Evolutionary conservation across 1,140 invertebrate genomes (phyloP).

Genomic region (Drosophila bifasciata): DNA sequence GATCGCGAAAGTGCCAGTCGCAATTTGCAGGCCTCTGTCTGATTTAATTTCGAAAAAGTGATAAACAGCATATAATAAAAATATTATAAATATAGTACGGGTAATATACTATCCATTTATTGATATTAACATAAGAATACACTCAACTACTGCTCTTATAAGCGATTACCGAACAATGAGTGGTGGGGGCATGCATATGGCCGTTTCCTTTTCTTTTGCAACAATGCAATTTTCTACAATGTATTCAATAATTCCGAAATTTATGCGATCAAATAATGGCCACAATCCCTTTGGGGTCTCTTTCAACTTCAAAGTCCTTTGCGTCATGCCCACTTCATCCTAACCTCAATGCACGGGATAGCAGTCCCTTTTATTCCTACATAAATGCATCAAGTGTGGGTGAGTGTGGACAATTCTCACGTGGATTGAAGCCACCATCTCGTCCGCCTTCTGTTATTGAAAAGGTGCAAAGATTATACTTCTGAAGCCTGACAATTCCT

Average conservation of each 20-base stretch:
- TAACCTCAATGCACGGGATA: slow-evolving; percentile 10
- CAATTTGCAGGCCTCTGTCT: not conserved
- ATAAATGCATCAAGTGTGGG: slow-evolving; percentile 7
- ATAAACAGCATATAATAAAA: no score
- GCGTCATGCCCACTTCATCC: slow-evolving; percentile 7
- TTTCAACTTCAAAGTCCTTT: slow-evolving; percentile 69
- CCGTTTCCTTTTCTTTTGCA: slow-evolving; percentile 1
- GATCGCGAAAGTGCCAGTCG: slow-evolving; percentile 11
- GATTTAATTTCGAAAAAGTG: no score
- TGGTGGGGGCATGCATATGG: slow-evolving; percentile 31
- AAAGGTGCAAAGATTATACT: slow-evolving; percentile 62
- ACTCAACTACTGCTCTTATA: slow-evolving; percentile 16
- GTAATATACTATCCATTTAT: no score
- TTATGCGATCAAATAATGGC: slow-evolving; percentile 55
- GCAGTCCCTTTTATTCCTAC: slow-evolving; percentile 31
- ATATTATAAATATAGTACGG: no score
- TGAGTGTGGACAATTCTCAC: slow-evolving; percentile 43
- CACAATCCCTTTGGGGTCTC: slow-evolving; percentile 37
- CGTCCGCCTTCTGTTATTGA: slow-evolving; percentile 1
- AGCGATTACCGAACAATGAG: slow-evolving; percentile 54
- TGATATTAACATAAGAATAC: no score
- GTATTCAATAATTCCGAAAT: slow-evolving; percentile 81
- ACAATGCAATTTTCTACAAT: slow-evolving; percentile 50
- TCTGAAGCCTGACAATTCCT: slow-evolving; percentile 61
- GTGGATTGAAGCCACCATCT: slow-evolving; percentile 54